Base-by-base conservation (phyloP, 2,888 invertebrate species). In the Chrysolina americana region DNA sequence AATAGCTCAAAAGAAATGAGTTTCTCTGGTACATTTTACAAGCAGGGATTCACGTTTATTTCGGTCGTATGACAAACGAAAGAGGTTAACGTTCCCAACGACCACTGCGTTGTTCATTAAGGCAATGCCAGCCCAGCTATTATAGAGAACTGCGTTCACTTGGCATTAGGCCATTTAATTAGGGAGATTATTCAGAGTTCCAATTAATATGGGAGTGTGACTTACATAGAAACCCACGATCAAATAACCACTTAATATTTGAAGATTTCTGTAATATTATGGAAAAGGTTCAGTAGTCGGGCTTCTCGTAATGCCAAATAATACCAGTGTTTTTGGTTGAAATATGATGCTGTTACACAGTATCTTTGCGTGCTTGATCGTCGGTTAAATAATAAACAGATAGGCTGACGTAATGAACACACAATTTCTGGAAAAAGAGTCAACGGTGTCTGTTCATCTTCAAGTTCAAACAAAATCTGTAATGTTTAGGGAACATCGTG, bases 81-180 rank as follows among this genome's bases (percentile, higher is more conserved):
- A 10, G 59, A 59, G 59, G 59, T 59, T 23, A 59, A 59, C 59
- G 59, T 59, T n/a, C 59, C 36, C 2, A 59, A 59, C 59, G n/a
- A 36, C 10, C 59, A 59, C 28, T 56, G 56, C 56, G 19, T 56
- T 28, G 59, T 59, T 59, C 59, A 59, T 59, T 59, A 59, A 59
- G 28, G 59, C 59, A 23, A 59, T 59, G 36, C 36, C 28, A 41
- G 23, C 62, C 13, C 9, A 19, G 23, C 62, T 28, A 69, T 44
- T 59, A 44, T 69, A 69, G n/a, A 44, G 48, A 36, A 47, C 62
- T 62, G 19, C 3, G 69, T 48, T 69, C 69, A 62, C 47, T 68
- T 62, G 62, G 44, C 44, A 59, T 62, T 62, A 47, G 28, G 69
- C 62, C 59, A 62, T 47, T 62, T 62, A 62, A 69, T 69, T 62